Evolutionary conservation across 2,888 invertebrate genomes (phyloP), one percentile per base, ranked within the genome.

Genomic region (Antheraea yamamai): DNA sequence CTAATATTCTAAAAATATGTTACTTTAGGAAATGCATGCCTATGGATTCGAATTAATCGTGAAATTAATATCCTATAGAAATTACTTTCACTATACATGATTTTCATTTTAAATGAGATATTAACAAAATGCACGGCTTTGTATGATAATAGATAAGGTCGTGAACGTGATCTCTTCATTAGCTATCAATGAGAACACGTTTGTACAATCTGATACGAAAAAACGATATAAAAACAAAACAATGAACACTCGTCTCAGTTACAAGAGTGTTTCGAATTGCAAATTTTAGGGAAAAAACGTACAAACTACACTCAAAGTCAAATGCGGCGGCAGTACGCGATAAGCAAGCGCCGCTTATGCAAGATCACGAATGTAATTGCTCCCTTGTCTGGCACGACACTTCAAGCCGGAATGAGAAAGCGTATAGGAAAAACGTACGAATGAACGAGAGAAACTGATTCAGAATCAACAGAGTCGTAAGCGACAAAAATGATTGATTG

Each of bases 311-410:
- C 91, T 93, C 89, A 90, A 92, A 94, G 92, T 94, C 93, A 91
- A 92, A 94, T 91, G 92, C 93, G 93, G 92, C 93, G 93, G 94
- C 91, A 90, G 92, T 88, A 89, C 87, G 91, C 89, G 94, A 94
- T 95, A 95, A 95, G 91, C 94, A 93, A 94, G 94, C 92, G 91
- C 91, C 92, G 93, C 94, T 95, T 95, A 95, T 95, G 95, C 95
- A 94, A 94, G 95, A 95, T 95, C 95, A 95, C 95, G 95, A 92
- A 93, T 95, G 95, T 95, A 95, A 95, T 95, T 95, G 95, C 95
- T 94, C 94, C 94, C 94, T 94, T 93, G 93, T 93, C 95, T 94
- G 93, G 92, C 92, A 91, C 92, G 93, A 95, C 94, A 95, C 93
- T 95, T 92, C 88, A 89, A 87, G 94, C 92, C 85, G 88, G 93